Evolutionary conservation across 2,797 vertebrate genomes (phyloP).

Genomic region (Gymnothorax javanicus): DNA sequence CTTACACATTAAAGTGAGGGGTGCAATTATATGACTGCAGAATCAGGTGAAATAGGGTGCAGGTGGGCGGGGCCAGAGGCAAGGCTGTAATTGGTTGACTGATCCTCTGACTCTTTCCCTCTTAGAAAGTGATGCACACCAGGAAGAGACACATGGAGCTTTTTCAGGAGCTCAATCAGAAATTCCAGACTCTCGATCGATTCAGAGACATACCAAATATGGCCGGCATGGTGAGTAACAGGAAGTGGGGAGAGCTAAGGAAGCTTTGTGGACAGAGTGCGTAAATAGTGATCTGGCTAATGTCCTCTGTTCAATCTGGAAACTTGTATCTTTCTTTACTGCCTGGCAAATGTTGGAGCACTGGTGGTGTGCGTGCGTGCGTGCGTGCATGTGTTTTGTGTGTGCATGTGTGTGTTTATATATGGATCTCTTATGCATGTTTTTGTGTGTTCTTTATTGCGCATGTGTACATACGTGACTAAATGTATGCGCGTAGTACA

Average conservation of each 20-base stretch:
- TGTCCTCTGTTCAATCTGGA: conserved; percentile 51
- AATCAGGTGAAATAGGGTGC: background rate
- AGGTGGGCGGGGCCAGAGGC: conserved; percentile 49
- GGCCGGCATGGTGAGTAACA: conserved; percentile 96
- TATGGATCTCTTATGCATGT: too few species aligned
- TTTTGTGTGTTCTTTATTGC: too few species aligned
- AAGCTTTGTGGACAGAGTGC: conserved; percentile 51
- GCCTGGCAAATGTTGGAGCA: conserved; percentile 48
- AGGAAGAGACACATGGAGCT: conserved; percentile 99
- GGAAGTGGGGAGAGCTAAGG: conserved; percentile 53
- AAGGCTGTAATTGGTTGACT: conserved; percentile 70
- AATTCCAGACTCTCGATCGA: conserved; percentile 99
- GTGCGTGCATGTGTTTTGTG: background rate
- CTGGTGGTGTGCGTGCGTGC: background rate
- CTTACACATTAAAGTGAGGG: background rate
- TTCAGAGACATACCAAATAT: conserved; percentile 99
- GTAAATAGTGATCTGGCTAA: conserved; percentile 61
- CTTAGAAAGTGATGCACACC: conserved; percentile 99
- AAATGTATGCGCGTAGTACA: background rate
- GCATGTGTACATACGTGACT: too few species aligned
- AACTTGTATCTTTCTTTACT: conserved; percentile 46
- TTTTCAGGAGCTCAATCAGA: conserved; percentile 99
- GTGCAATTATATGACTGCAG: background rate
- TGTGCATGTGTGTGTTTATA: background rate
- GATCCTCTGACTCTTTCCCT: conserved; percentile 79